phyloP scores from a whole-genome alignment of 2,113 vertebrate genomes.

The Sapayoa aenigma region DNA sequence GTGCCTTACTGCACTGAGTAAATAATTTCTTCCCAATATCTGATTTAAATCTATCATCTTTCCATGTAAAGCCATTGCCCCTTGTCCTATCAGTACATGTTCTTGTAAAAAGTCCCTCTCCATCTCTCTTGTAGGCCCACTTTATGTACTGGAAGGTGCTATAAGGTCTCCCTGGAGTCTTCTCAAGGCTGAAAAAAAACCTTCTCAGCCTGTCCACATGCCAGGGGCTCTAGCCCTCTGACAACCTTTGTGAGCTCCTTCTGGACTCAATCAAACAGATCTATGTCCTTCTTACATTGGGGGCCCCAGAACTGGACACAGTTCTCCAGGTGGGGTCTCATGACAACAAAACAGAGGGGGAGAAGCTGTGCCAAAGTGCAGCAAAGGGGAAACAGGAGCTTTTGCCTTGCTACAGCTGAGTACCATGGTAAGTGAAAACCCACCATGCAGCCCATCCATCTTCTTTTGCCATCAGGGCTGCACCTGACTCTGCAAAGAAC shows the following conservation, averaged over 20 bases:
- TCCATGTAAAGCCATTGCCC: neutral
- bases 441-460: fast-evolving
- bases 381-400: neutral
- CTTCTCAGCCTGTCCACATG: neutral
- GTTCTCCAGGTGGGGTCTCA: neutral
- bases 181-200: neutral
- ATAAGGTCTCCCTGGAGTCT: neutral
- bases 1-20: neutral
- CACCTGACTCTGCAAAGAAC: neutral
- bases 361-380: neutral
- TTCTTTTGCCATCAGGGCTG: neutral
- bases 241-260: neutral
- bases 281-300: fast-evolving
- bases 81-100: neutral
- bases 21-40: neutral
- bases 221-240: neutral
- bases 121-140: neutral
- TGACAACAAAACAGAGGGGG: neutral
- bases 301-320: neutral
- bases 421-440: fast-evolving
- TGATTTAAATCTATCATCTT: neutral
- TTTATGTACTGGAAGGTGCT: neutral
- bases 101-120: too few species aligned
- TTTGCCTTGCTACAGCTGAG: neutral
- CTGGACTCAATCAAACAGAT: neutral